Base-by-base conservation (phyloP, 1,140 invertebrate genomes). In the Stegodyphus dumicola region DNA sequence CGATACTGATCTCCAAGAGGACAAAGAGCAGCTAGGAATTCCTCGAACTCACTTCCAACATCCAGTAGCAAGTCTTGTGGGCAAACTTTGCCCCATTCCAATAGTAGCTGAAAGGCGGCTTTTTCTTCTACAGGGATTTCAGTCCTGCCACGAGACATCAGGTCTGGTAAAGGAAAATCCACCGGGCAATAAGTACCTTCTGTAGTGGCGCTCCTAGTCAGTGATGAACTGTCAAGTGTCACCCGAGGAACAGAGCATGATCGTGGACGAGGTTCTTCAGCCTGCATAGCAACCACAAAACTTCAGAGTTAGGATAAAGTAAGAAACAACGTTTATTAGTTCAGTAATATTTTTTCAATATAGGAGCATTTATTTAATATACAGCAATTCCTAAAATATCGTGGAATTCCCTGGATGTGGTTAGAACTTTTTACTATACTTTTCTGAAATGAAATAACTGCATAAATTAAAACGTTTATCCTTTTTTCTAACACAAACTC, bases 171-270 rank as follows among this genome's bases (percentile, higher is more conserved):
- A 17, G 77, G 49, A n/a, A 53, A 79, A 17, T 79, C 77, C 13
- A 18, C 78, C 67, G 52, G 18, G 53, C 49, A 60, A 7, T 66
- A 87, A 33, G 52, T 65, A 7, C 67, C 78, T 49, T 87, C 87
- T 6, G 85, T 81, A 15, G 87, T 87, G 49, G 84, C 85, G 54
- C 87, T 87, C 65, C 87, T 73, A 52, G 77, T 86, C 77, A 90
- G 88, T 10, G 90, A 89, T 70, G 89, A 91, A 11, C 91, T 90
- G 85, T 92, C 91, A 67, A 92, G 90, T 11, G 91, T 91, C 13
- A 92, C 91, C 60, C 91, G 89, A 33, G 92, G 92, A 89, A 92
- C 92, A 52, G 92, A 92, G 0, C 92, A 88, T 0, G 92, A 92
- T 6, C 92, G 89, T 0, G 92, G 92, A 6, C 92, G 78, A 11